Conservation (phyloP, 1,140 invertebrate genomes). For the Drepana arcuata region DNA sequence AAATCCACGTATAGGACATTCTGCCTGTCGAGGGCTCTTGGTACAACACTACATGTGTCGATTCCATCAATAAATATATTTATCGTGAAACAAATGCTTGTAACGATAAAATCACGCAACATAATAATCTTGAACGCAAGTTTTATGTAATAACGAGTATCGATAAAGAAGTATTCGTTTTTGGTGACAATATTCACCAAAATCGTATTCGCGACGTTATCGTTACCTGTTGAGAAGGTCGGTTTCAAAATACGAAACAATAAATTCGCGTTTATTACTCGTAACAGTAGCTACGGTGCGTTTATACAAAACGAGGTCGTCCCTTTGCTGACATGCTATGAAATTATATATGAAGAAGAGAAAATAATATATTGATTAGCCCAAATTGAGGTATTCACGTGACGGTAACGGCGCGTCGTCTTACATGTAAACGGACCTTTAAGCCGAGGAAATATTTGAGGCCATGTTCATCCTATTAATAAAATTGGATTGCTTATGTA, state of each 20-base stretch:
- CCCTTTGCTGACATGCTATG: too few relatives aligned
- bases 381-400: too few relatives aligned
- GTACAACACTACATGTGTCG: conserved; percentile 2
- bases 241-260: conserved; percentile 19
- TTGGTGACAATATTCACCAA: too few relatives aligned
- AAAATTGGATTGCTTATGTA: conserved; percentile 9
- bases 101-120: conserved; percentile 22
- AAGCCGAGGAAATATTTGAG: conserved; percentile 5
- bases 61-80: conserved; percentile 21
- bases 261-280: conserved; percentile 16
- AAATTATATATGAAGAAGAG: too few relatives aligned
- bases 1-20: conserved; percentile 10
- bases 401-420: too few relatives aligned
- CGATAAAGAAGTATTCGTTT: too few relatives aligned
- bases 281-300: too few relatives aligned
- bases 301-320: too few relatives aligned
- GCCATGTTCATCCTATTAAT: conserved; percentile 14
- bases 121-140: conserved; percentile 12
- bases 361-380: too few relatives aligned
- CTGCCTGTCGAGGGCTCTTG: neutral
- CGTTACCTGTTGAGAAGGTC: conserved; percentile 11
- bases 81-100: conserved; percentile 18
- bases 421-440: too few relatives aligned
- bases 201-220: too few relatives aligned
- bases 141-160: conserved; percentile 25